These are phyloP conservation scores for Serranus cabrilla DNA, from an alignment of 2,797 vertebrate species.

Conservation along the genomic window DNA sequence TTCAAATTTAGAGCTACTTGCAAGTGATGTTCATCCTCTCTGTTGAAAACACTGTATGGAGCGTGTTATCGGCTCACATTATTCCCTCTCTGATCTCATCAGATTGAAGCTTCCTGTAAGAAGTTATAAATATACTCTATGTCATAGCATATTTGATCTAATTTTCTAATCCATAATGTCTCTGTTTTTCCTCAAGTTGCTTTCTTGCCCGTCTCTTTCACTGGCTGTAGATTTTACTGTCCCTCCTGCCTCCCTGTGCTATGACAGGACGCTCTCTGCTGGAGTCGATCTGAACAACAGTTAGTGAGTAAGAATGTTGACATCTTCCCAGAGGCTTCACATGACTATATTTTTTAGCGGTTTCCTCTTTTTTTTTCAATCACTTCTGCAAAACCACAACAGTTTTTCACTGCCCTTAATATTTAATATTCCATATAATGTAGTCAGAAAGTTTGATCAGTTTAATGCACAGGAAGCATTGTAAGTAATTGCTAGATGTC, in stretches of 20 bases:
- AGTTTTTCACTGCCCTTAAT: background rate
- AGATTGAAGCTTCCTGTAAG: no score
- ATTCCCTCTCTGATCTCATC: no score
- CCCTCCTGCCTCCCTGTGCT: background rate
- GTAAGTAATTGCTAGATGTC: no score
- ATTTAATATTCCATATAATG: background rate
- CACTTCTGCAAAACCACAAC: background rate
- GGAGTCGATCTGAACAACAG: slow-evolving; percentile 12
- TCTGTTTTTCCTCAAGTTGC: background rate
- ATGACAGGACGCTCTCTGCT: slow-evolving; percentile 22
- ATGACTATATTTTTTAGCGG: background rate
- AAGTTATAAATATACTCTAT: background rate
- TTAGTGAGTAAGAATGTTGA: background rate
- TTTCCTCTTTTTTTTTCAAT: no score
- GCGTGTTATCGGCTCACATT: no score
- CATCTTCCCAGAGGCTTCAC: no score
- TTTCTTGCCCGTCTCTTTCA: background rate
- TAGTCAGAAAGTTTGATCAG: background rate
- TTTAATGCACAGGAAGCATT: background rate
- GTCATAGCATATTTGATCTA: background rate
- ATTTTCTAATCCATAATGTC: background rate
- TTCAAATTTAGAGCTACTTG: no score
- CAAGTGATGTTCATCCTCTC: no score
- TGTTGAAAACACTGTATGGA: no score
- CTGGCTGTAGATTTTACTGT: no score